Conservation (phyloP, 2,888 invertebrate species). For the Drosophila longiperda region DNA sequence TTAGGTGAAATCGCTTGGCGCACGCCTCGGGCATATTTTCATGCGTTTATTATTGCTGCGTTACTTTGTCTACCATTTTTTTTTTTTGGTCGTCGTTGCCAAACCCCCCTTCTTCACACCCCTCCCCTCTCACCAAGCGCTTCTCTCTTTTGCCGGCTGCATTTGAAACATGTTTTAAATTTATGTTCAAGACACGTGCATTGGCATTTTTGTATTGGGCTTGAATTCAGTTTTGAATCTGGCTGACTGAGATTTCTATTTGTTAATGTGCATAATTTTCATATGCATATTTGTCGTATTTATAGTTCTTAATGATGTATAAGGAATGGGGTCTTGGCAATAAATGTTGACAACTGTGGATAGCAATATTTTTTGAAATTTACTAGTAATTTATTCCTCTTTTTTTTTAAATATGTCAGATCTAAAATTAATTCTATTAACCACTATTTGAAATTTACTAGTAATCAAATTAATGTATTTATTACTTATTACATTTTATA, state of each 20-base stretch:
- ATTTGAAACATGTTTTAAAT: conserved; percentile 80
- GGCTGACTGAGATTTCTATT: conserved; percentile 66
- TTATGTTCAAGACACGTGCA: conserved; percentile 78
- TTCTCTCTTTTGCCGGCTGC: conserved; percentile 40
- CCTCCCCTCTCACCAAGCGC: no score
- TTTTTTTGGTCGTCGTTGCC: conserved; percentile 49
- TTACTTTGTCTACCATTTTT: conserved; percentile 14
- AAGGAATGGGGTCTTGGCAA: not conserved
- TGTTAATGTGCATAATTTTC: conserved; percentile 69
- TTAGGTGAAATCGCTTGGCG: conserved; percentile 78
- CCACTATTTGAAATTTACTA: no score
- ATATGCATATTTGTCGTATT: conserved; percentile 69
- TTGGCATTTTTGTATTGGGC: conserved; percentile 65
- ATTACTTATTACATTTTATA: no score
- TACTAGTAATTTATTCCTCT: not conserved
- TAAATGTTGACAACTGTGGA: not conserved
- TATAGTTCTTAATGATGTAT: conserved; percentile 59
- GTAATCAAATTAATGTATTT: no score
- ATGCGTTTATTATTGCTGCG: conserved; percentile 75
- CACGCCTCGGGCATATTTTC: conserved; percentile 78
- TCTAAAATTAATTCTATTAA: not conserved
- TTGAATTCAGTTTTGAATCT: conserved; percentile 54
- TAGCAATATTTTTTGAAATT: not conserved
- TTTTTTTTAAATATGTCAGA: not conserved
- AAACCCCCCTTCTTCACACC: not conserved